A percentile compares a stretch with the other conserved stretches of the same genome.
Conservation (phyloP, 2,113 vertebrate species). For the Oxygymnocypris stewartii region DNA sequence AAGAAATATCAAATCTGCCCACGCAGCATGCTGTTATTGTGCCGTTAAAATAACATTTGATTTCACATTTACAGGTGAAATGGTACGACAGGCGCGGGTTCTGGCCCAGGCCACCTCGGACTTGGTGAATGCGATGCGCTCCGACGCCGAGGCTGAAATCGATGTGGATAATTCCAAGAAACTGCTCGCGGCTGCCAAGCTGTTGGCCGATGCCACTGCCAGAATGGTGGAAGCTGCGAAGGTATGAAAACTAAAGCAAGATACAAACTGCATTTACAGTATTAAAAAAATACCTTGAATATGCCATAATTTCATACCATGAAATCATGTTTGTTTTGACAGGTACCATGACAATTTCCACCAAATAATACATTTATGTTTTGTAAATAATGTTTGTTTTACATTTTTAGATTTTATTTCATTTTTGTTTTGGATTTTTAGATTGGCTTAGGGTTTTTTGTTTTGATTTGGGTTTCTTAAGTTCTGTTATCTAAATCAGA, state of each 20-base stretch:
- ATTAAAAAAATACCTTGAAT: background rate
- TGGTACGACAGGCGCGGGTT: conserved; percentile 97
- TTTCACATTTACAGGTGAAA: conserved; percentile 81
- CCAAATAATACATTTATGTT: background rate
- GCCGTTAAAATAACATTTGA: background rate
- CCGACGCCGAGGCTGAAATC: conserved; percentile 93
- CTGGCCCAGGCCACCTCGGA: conserved; percentile 97
- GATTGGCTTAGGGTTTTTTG: too few relatives aligned
- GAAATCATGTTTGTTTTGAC: too few relatives aligned
- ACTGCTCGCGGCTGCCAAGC: conserved; percentile 93
- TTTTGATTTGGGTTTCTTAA: too few relatives aligned
- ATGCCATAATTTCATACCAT: background rate
- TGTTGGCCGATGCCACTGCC: conserved; percentile 95
- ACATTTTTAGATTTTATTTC: too few relatives aligned
- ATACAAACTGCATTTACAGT: background rate
- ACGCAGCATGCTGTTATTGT: background rate
- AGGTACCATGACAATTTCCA: background rate
- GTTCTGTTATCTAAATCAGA: too few relatives aligned
- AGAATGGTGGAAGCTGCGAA: conserved; percentile 99
- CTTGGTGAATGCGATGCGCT: conserved; percentile 95
- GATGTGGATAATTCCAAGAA: conserved; percentile 99
- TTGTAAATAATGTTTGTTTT: background rate
- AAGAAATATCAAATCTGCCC: conserved; percentile 14
- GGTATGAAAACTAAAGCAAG: conserved; percentile 71
- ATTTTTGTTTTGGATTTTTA: too few relatives aligned